Percentiles rank a stretch among this genome's conserved stretches.
phyloP scores from a whole-genome alignment of 1,140 invertebrate genomes.

The Lineus longissimus region DNA sequence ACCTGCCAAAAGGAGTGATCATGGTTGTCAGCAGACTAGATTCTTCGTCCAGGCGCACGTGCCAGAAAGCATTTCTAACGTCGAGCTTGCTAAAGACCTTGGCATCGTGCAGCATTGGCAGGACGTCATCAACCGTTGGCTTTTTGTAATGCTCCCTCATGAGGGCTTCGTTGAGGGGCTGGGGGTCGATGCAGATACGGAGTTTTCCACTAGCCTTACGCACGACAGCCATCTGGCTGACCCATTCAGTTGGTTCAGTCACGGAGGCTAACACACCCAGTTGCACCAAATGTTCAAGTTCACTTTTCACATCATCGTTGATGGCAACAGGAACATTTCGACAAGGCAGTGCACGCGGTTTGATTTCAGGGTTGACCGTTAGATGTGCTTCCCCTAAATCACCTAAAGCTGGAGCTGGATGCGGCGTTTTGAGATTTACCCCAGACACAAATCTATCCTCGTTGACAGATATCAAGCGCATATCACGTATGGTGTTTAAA shows the following conservation, averaged over 20 bases:
- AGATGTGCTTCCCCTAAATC: slow-evolving; percentile 6
- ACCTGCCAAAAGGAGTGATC: slow-evolving; percentile 51
- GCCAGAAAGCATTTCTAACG: slow-evolving; percentile 26
- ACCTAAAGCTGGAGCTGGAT: neutral
- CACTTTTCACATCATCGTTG: neutral
- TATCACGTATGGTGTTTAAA: neutral
- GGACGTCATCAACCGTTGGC: slow-evolving; percentile 26
- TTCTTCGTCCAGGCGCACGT: slow-evolving; percentile 21
- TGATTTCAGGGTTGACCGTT: neutral
- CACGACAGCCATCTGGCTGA: slow-evolving; percentile 21
- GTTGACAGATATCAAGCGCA: slow-evolving; percentile 5
- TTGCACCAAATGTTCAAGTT: slow-evolving; percentile 1
- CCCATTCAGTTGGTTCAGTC: slow-evolving; percentile 21
- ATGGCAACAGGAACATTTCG: slow-evolving; percentile 2
- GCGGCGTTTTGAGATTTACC: too few relatives aligned
- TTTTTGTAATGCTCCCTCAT: slow-evolving; percentile 14
- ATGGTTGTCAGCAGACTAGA: slow-evolving; percentile 29
- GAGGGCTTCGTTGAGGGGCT: slow-evolving; percentile 19
- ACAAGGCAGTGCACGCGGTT: neutral
- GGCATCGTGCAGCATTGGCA: slow-evolving; percentile 22
- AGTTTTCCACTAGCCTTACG: slow-evolving; percentile 21
- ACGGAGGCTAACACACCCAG: slow-evolving; percentile 19
- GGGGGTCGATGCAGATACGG: slow-evolving; percentile 28
- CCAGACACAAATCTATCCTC: neutral
- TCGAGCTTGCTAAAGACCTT: slow-evolving; percentile 29